Percentiles rank a stretch among this genome's conserved stretches.
Evolutionary conservation across 2,797 vertebrate genomes (phyloP).

Genomic region (Pristis pectinata): DNA sequence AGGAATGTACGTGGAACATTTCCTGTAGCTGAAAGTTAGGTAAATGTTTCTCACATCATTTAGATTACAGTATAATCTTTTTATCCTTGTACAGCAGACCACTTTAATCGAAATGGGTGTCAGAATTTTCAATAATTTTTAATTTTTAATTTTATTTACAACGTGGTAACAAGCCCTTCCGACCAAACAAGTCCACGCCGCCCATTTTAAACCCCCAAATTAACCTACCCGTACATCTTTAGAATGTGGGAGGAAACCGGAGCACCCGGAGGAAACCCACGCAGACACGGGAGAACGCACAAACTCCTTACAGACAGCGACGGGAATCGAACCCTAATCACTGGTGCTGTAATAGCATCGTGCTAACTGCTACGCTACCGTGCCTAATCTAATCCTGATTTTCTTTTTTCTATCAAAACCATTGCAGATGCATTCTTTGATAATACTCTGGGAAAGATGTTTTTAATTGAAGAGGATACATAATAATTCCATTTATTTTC

Average conservation of each 20-base stretch:
- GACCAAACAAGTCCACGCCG: too few relatives aligned
- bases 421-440: background rate
- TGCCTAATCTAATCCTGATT: background rate
- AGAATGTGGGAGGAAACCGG: too few relatives aligned
- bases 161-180: too few relatives aligned
- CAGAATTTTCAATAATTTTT: background rate
- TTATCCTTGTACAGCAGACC: background rate
- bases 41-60: background rate
- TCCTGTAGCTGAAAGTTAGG: background rate
- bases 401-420: background rate
- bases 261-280: too few relatives aligned
- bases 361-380: too few relatives aligned
- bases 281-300: too few relatives aligned
- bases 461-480: background rate
- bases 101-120: background rate
- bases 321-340: too few relatives aligned
- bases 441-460: background rate
- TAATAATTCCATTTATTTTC: background rate
- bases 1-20: background rate
- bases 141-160: too few relatives aligned
- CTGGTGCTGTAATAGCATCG: too few relatives aligned
- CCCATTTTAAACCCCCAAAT: too few relatives aligned
- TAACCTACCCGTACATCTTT: too few relatives aligned
- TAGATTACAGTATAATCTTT: background rate
- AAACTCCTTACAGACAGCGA: too few relatives aligned